Evolutionary conservation across 2,888 invertebrate species (phyloP), one percentile per base, ranked within the genome.

Genomic region (Quadriops clusia): DNA sequence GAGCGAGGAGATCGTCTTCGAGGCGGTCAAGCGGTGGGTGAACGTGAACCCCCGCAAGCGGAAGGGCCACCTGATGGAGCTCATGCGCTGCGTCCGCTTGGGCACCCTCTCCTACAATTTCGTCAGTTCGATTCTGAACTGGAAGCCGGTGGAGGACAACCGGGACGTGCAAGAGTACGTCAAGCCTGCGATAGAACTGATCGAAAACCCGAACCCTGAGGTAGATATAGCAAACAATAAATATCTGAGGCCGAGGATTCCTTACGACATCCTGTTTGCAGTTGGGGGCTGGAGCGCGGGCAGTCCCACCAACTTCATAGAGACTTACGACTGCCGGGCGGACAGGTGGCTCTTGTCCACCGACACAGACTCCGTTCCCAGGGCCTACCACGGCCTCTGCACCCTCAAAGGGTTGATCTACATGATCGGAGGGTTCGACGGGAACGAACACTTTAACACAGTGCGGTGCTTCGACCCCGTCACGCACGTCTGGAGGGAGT

Each of bases 211-310:
- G 4, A 28, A 33, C 11, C 27, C 31, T 6, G 39, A 39, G 21
- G 22, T 40, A 2, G 45, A 45, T 11, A 18, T 38, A 4, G 30
- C 34, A 7, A 29, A 36, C 9, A 40, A 77, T 49, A 72, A 74
- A 1, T 48, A 78, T 18, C 66, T 74, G 5, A 61, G 75, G 36
- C 84, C 86, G 1, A 64, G 87, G 36, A 71, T 83, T 58, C 84
- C 72, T 25, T 76, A 80, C 54, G 80, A 80, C 47, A 71, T 82
- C 44, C 65, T 87, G 7, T 86, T 87, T 54, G 81, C 85, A 8
- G 74, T 86, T 10, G 86, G 86, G 3, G 87, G 87, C 2, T 85
- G 85, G 87, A 68, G 77, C 53, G 70, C 78, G n/a, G 83, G 83
- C n/a, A 77, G 78, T 40, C 83, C 84, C 0, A 84, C 84, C 1